Percentiles rank a stretch among this genome's conserved stretches.
phyloP scores from a whole-genome alignment of 2,113 vertebrate genomes.

The Platysternon megacephalum region DNA sequence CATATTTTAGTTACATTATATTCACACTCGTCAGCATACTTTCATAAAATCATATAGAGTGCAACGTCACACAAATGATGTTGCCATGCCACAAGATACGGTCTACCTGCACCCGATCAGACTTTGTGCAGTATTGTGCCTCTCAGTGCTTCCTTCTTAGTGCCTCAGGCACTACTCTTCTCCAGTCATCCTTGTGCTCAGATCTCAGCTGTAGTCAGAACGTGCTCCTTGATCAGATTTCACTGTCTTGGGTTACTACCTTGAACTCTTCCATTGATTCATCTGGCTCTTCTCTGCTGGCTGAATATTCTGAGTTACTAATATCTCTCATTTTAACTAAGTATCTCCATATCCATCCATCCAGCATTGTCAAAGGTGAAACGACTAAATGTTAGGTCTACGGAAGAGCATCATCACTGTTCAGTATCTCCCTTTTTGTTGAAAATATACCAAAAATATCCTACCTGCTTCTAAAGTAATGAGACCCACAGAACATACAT shows the following conservation, averaged over 20 bases:
- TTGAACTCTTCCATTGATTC: neutral
- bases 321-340: neutral
- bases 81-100: neutral
- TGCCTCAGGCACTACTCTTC: accelerated
- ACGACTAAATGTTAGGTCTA: neutral
- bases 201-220: neutral
- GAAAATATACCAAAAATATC: neutral
- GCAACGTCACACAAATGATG: neutral
- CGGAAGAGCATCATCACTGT: neutral
- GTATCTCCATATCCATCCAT: neutral
- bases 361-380: neutral
- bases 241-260: neutral
- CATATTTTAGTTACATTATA: no score
- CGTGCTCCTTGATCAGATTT: accelerated
- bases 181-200: neutral
- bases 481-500: neutral
- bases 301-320: neutral
- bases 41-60: no score
- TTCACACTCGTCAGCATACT: no score
- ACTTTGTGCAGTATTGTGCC: neutral
- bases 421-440: neutral
- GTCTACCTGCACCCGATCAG: no score
- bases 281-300: neutral
- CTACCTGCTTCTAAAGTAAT: neutral
- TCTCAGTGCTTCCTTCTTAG: accelerated